A percentile compares a stretch with the other conserved stretches of the same genome.
Evolutionary conservation across 35 echinoderm and acorn worm species (phyloP).

Genomic region (Hemicentrotus pulcherrimus): DNA sequence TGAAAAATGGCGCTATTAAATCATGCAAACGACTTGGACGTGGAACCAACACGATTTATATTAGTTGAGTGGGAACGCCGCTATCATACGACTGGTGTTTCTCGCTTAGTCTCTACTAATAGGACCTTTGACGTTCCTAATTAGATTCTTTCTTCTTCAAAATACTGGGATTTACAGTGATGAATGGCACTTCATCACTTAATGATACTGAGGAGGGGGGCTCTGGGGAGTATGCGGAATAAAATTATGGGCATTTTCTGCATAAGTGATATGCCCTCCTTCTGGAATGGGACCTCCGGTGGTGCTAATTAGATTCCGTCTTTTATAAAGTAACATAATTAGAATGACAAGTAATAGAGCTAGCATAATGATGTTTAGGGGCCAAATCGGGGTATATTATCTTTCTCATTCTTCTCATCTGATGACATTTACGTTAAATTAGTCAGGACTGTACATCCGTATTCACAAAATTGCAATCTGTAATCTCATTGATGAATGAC

Average conservation of each 20-base stretch:
- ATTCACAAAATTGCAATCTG: not conserved
- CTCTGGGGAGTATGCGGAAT: not conserved
- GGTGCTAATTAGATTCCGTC: slow-evolving; percentile 1
- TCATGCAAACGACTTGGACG: slow-evolving; percentile 54
- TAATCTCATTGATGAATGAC: not conserved
- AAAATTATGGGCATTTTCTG: not conserved
- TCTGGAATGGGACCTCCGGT: not conserved
- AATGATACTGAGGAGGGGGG: not conserved
- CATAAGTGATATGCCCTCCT: not conserved
- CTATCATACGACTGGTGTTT: slow-evolving; percentile 22
- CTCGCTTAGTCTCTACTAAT: not conserved
- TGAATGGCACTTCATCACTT: not conserved
- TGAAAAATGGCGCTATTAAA: slow-evolving; percentile 58
- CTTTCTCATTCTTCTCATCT: not conserved
- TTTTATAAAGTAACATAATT: not conserved
- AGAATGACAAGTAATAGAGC: not conserved
- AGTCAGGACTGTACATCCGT: not conserved
- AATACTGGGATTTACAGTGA: not conserved
- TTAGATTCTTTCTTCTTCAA: slow-evolving; percentile 4
- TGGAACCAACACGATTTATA: slow-evolving; percentile 51
- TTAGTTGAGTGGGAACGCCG: slow-evolving; percentile 32
- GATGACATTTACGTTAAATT: not conserved
- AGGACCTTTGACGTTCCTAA: slow-evolving; percentile 10
- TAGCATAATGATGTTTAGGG: not conserved
- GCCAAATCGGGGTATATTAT: not conserved